Evolutionary conservation across 2,888 invertebrate species (phyloP).

Genomic region (Dendrolimus pini): DNA sequence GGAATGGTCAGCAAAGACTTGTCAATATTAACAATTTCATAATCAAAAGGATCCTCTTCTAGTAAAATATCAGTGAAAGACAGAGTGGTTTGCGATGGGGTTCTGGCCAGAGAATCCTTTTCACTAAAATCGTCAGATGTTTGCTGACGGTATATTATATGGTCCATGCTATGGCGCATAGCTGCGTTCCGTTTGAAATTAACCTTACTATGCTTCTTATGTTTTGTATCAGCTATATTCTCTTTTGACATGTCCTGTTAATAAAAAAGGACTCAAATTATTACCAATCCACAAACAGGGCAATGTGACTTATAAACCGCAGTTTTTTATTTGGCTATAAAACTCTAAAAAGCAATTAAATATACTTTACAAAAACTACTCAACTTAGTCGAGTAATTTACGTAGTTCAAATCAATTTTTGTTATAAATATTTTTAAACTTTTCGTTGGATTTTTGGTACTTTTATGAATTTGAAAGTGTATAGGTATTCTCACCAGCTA

Average conservation of each 20-base stretch:
- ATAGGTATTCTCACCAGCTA: too few relatives aligned
- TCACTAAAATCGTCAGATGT: conserved; percentile 42
- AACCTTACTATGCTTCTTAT: conserved; percentile 29
- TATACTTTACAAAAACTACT: too few relatives aligned
- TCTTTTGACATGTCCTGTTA: conserved; percentile 14
- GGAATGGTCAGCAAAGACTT: conserved; percentile 33
- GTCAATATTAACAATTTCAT: conserved; percentile 65
- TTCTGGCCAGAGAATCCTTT: conserved; percentile 12
- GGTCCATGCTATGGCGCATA: conserved; percentile 23
- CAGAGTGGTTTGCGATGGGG: neutral
- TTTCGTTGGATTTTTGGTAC: too few relatives aligned
- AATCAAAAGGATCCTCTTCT: conserved; percentile 60
- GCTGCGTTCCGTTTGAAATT: conserved; percentile 28
- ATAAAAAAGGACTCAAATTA: neutral
- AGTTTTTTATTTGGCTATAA: too few relatives aligned
- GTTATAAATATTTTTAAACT: too few relatives aligned
- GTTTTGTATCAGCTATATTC: conserved; percentile 6
- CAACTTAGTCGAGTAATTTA: too few relatives aligned
- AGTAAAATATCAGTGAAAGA: conserved; percentile 19
- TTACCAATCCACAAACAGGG: too few relatives aligned
- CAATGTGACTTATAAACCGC: too few relatives aligned
- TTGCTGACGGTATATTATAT: conserved; percentile 19
- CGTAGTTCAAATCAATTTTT: too few relatives aligned
- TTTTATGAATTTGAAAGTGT: too few relatives aligned
- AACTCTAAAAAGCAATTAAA: too few relatives aligned